Base-by-base conservation (phyloP, 2,888 invertebrate genomes). In the Chloromyia formosa region DNA sequence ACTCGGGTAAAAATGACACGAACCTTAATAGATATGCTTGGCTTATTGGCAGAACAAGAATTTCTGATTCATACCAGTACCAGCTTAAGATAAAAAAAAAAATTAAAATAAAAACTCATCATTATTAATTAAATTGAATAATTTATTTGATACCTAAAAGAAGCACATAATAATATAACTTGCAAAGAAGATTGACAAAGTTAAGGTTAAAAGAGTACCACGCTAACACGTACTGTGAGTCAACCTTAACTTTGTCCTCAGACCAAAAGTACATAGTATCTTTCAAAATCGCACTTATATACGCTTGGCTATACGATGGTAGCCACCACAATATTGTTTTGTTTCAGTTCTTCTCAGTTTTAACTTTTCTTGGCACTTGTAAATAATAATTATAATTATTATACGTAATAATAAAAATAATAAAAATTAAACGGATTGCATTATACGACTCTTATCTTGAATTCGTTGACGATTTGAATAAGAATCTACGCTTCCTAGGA, bases 401-500 rank as follows among this genome's bases (percentile, higher is more conserved):
- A 75, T 76, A 73, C 56, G 71, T 58, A 56, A 56, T 71, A 23
- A 56, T 71, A 27, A 66, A 66, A 49, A 62, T 60, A 60, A 60
- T 60, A 60, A 60, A 60, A 62, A 40, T 62, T 42, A 62, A 14
- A 16, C n/a, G 62, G 14, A 62, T 42, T 16, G n/a, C 40, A 66
- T 72, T 74, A 64, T 58, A 40, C 76, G 75, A 77, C 77, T 78
- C 78, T 78, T 78, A 76, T 74, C 74, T 77, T 74, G 74, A 75
- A 76, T 78, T 42, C 45, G 82, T 82, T 79, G 85, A 85, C 69
- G 86, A 80, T 76, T 82, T 82, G 79, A 85, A 85, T n/a, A 85
- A 81, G 78, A 85, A 85, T 62, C 85, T 82, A 74, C 87, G 84
- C 76, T 87, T 87, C 68, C 87, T 85, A 18, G 87, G 85, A 79